These are phyloP conservation scores for Colistium nudipinnis DNA, from an alignment of 2,113 vertebrate species.

Conservation along the genomic window DNA sequence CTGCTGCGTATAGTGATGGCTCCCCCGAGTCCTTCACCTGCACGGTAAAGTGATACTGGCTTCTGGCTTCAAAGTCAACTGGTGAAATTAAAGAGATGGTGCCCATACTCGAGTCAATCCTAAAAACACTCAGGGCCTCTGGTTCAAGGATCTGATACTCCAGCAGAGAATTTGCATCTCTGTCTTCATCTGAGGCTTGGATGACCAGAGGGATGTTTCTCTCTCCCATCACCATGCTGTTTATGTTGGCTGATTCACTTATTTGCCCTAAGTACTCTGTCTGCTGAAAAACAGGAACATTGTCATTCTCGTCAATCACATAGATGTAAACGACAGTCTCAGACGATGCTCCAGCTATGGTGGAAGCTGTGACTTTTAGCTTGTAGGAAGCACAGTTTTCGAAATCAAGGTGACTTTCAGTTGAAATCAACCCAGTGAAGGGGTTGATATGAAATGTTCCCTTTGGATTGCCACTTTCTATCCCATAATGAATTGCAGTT, in stretches of 20 bases:
- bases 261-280: slow-evolving; percentile 85
- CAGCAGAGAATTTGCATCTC: slow-evolving; percentile 87
- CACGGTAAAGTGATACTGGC: slow-evolving; percentile 86
- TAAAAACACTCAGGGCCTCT: slow-evolving; percentile 85
- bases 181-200: slow-evolving; percentile 87
- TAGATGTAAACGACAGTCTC: slow-evolving; percentile 84
- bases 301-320: slow-evolving; percentile 94
- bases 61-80: slow-evolving; percentile 87
- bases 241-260: slow-evolving; percentile 86
- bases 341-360: slow-evolving; percentile 81
- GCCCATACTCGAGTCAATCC: slow-evolving; percentile 90
- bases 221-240: slow-evolving; percentile 89
- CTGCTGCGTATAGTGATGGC: slow-evolving; percentile 85
- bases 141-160: slow-evolving; percentile 90
- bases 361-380: slow-evolving; percentile 86
- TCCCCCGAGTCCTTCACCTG: slow-evolving; percentile 89
- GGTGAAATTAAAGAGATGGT: slow-evolving; percentile 83
- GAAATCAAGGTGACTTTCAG: slow-evolving; percentile 86
- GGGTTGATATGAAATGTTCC: slow-evolving; percentile 89
- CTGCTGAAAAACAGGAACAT: slow-evolving; percentile 85
- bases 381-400: slow-evolving; percentile 87
- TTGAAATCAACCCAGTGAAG: slow-evolving; percentile 89
- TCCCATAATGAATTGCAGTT: slow-evolving; percentile 88
- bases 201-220: slow-evolving; percentile 88
- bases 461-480: slow-evolving; percentile 87